Evolutionary conservation across 2,113 vertebrate species (phyloP).

Genomic region (Collichthys lucidus): DNA sequence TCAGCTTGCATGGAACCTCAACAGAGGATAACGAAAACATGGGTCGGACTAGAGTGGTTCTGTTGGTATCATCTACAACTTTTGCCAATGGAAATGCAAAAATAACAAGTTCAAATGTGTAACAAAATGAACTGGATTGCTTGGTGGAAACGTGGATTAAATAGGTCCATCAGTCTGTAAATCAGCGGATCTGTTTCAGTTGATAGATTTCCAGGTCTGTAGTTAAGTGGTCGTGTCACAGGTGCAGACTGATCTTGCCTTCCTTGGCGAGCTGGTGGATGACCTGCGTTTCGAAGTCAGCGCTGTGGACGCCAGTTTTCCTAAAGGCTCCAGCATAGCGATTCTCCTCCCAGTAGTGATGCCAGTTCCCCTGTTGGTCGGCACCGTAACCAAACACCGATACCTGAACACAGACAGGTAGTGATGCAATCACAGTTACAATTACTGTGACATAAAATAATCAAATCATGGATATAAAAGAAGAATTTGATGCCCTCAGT

Average conservation of each 20-base stretch:
- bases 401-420: constrained; percentile 74
- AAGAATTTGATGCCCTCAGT: neutral
- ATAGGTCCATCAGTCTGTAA: too few relatives aligned
- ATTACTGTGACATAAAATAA: neutral
- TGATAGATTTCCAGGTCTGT: neutral
- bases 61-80: neutral
- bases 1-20: too few relatives aligned
- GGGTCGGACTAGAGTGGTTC: neutral
- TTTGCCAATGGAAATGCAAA: neutral
- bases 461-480: neutral
- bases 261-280: constrained; percentile 75
- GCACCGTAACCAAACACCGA: constrained; percentile 87
- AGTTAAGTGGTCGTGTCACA: constrained; percentile 26
- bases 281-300: constrained; percentile 80
- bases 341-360: constrained; percentile 89
- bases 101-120: neutral
- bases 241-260: constrained; percentile 84
- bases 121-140: neutral
- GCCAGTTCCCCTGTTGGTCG: constrained; percentile 87
- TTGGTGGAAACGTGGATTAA: neutral
- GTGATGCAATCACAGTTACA: neutral
- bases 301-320: constrained; percentile 83
- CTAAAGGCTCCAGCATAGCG: constrained; percentile 82
- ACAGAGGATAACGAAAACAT: too few relatives aligned
- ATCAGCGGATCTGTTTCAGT: too few relatives aligned